Evolutionary conservation across 2,797 vertebrate genomes (phyloP), one percentile per base, ranked within the genome.

Genomic region (Argyrosomus regius): DNA sequence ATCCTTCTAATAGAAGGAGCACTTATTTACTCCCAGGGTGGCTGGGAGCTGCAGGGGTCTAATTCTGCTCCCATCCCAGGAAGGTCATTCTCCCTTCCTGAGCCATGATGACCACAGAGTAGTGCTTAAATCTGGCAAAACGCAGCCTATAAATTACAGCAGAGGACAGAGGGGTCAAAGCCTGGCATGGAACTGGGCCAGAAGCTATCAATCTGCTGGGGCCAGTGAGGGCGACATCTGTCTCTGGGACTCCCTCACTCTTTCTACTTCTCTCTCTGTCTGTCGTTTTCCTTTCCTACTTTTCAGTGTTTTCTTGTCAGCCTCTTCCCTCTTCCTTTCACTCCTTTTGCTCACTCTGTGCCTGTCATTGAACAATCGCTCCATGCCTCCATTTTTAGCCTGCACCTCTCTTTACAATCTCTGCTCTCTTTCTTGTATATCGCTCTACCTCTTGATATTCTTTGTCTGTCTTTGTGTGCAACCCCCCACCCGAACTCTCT

Each of bases 71-170:
- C 82, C 71, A 78, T 88, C 87, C 74, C 83, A 57, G 87, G 94
- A 95, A 94, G 92, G 95, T 95, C 92, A 90, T 90, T 84, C 84
- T 88, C 81, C 83, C 84, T 88, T 92, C 89, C 90, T 54, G 45
- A 84, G 90, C 92, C 87, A 90, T 90, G 91, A 94, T 94, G 93
- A 94, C 90, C 93, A 93, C 90, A 87, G 89, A 93, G 93, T 91
- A 89, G 94, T 87, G 91, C 91, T 95, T 96, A 95, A 95, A 95
- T 95, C 94, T 94, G 91, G 92, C 89, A 93, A 96, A 94, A 94
- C 75, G 87, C 91, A 92, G 92, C 91, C 93, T 92, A 94, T 95
- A 95, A 96, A 95, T 95, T 95, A 95, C 91, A 91, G 91, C 94
- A 95, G 90, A 95, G 95, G 95, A 96, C 94, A 91, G 92, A 90